Percentiles rank a stretch among this genome's conserved stretches.
phyloP scores from a whole-genome alignment of 1,140 invertebrate species.

The Pemphigus obesinymphae region DNA sequence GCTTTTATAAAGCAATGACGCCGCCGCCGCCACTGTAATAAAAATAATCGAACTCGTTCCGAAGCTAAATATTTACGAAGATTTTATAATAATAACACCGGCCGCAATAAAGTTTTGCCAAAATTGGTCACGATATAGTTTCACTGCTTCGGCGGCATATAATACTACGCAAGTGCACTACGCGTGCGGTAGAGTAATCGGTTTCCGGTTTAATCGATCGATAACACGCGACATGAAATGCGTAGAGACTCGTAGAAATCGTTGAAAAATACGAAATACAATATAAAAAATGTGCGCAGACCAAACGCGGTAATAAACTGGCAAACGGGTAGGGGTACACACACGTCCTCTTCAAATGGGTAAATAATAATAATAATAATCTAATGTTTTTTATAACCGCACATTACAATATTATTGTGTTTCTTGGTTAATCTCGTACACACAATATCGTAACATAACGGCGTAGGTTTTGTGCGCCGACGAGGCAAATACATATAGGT shows the following conservation, averaged over 20 bases:
- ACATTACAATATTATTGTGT: no score
- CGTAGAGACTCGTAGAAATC: no score
- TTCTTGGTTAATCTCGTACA: not conserved
- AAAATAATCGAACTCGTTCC: not conserved
- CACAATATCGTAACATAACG: not conserved
- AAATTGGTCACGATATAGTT: not conserved
- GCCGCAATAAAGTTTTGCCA: not conserved
- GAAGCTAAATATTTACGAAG: not conserved
- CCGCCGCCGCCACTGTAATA: not conserved
- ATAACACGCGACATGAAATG: not conserved
- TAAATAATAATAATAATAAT: not conserved
- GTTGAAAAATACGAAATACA: no score
- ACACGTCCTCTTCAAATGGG: not conserved
- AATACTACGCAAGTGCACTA: no score
- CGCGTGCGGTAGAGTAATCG: not conserved
- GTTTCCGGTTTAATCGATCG: not conserved
- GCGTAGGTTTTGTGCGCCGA: not conserved
- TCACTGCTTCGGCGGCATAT: no score
- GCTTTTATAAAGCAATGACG: not conserved
- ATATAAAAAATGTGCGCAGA: not conserved
- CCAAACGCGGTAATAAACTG: no score
- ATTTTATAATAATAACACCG: not conserved
- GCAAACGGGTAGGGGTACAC: not conserved
- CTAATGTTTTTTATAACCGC: not conserved
- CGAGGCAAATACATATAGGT: not conserved